Evolutionary conservation across 2,888 invertebrate genomes (phyloP), one percentile per base, ranked within the genome.

Genomic region (Xiphydria camelus): DNA sequence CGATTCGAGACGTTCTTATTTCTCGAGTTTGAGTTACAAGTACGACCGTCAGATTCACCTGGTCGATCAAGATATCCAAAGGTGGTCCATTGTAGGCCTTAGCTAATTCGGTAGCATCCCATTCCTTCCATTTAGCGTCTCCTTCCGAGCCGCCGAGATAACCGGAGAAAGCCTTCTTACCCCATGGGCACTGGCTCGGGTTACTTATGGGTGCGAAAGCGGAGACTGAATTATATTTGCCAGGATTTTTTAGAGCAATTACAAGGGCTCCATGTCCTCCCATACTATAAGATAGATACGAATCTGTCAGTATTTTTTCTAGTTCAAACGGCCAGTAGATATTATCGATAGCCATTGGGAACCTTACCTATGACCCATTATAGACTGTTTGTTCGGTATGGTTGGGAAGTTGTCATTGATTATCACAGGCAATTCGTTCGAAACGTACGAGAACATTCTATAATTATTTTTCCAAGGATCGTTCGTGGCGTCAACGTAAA

Each of bases 241-340:
- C 91, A 6, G 96, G 96, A 76, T 94, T 94, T 75, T 92, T 91
- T 29, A 99, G 76, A 4, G 91, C 89, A 67, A 90, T 89, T 40
- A 94, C 85, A 34, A 98, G 74, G 10, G 97, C 96, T 20, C 99
- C 98, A 78, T 98, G 97, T 17, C 98, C 98, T 47, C 98, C 98
- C 98, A 99, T 99, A 69, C 96, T 95, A 70, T 34, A 82, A 79
- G 55, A 54, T 49, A 58, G 51, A 43, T 37, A 49, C 50, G 39
- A 38, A 36, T 19, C 37, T 14, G 14, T 41, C 21, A n/a, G 12
- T 12, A n/a, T n/a, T 23, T 36, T 12, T 35, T 39, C 18, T 5
- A 2, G 15, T 0, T 2, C 6, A 7, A 26, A 29, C 10, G 12
- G 19, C 18, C 19, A 5, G 2, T n/a, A 10, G 3, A 32, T 4